Evolutionary conservation across 2,797 vertebrate genomes (phyloP).

Genomic region (Arvicola amphibius): DNA sequence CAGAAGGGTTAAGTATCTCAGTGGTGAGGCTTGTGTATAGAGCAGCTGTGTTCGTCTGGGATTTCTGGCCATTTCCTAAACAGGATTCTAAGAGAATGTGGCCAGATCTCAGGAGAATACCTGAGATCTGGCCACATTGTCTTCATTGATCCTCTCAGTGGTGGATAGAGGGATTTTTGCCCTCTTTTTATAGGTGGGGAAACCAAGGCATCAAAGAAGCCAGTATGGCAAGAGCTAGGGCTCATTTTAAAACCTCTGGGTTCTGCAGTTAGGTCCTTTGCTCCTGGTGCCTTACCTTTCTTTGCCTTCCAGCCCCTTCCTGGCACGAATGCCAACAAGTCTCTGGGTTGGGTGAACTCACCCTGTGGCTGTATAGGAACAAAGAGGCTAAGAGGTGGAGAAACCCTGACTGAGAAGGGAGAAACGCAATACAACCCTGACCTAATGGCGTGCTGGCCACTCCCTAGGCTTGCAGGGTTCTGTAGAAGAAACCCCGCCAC

Average conservation of each 20-base stretch:
- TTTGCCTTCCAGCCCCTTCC: conserved; percentile 56
- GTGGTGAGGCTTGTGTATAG: background rate
- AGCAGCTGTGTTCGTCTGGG: conserved; percentile 69
- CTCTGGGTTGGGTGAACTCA: conserved; percentile 56
- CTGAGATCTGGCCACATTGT: conserved; percentile 53
- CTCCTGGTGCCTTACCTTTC: background rate
- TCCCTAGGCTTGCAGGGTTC: conserved; percentile 45
- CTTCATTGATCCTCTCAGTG: conserved; percentile 30
- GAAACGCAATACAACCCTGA: conserved; percentile 59
- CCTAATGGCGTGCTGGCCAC: conserved; percentile 25
- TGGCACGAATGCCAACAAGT: background rate
- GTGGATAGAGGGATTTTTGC: background rate
- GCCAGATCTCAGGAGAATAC: conserved; percentile 37
- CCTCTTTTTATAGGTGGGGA: conserved; percentile 10
- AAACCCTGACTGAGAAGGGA: conserved; percentile 61
- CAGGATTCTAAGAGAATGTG: conserved; percentile 14
- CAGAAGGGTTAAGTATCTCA: conserved; percentile 56
- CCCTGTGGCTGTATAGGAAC: conserved; percentile 65
- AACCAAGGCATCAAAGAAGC: conserved; percentile 25
- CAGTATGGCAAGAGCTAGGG: background rate
- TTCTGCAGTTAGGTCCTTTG: background rate
- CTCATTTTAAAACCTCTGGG: background rate
- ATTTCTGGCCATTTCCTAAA: conserved; percentile 50
- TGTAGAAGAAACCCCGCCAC: conserved; percentile 71
- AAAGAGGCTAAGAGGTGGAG: conserved; percentile 75